A percentile compares a stretch with the other conserved stretches of the same genome.
Conservation (phyloP, 2,113 vertebrate species). For the Melierax canorus region DNA sequence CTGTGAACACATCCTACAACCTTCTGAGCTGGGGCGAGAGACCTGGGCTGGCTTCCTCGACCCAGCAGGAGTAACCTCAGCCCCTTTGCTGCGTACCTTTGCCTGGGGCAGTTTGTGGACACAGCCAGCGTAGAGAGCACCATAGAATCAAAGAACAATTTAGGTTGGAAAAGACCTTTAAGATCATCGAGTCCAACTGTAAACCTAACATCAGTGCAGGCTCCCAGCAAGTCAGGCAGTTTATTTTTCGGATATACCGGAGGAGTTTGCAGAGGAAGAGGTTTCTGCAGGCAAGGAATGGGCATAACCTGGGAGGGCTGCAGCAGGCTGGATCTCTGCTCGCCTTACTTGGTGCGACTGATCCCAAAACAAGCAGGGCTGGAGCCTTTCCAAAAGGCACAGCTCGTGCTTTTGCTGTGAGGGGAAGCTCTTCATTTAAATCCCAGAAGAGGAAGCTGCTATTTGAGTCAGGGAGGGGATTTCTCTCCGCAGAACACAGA, state of each 20-base stretch:
- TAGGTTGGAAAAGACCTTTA: neutral
- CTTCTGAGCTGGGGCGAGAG: neutral
- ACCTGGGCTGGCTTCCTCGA: neutral
- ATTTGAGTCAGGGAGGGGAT: neutral
- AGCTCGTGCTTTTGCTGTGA: neutral
- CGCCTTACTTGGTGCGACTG: fast-evolving
- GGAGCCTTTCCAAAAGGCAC: neutral
- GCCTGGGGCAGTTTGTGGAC: neutral
- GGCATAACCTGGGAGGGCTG: neutral
- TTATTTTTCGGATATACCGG: fast-evolving
- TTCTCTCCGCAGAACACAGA: fast-evolving
- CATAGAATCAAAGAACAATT: neutral
- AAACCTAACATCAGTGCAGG: neutral
- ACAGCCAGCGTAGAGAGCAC: fast-evolving
- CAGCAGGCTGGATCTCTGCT: fast-evolving
- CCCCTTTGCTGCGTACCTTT: fast-evolving
- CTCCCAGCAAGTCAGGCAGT: neutral
- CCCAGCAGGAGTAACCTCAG: neutral
- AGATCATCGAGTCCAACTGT: neutral
- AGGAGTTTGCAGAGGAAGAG: neutral
- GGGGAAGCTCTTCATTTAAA: neutral
- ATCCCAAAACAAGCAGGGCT: neutral
- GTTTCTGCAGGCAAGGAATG: neutral
- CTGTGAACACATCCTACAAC: neutral
- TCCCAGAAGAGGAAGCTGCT: neutral